Conservation (phyloP, 2,888 invertebrate species). For the Cordilura impudica region DNA sequence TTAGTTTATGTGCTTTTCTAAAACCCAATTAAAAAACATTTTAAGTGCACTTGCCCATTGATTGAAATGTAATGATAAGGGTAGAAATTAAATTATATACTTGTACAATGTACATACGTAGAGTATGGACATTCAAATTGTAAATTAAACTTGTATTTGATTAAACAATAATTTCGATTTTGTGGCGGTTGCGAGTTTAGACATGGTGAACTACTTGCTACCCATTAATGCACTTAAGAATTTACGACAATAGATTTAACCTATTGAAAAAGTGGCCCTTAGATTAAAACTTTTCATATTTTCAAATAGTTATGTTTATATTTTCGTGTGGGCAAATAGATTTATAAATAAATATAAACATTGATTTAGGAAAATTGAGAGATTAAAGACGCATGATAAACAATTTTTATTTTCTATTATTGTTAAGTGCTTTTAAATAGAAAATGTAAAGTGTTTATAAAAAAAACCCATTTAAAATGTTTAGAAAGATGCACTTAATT, state of each 20-base stretch:
- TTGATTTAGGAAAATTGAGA: background rate
- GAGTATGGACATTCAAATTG: background rate
- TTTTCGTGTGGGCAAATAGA: background rate
- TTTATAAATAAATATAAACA: background rate
- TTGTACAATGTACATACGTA: no score
- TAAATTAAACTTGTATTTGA: background rate
- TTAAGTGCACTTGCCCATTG: constrained; percentile 3
- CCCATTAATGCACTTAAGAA: background rate
- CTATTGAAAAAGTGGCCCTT: background rate
- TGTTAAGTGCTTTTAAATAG: no score
- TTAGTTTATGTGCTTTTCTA: no score
- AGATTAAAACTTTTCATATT: background rate
- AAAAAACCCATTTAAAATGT: no score
- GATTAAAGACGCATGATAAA: background rate
- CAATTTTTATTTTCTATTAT: no score
- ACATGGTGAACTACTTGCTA: background rate
- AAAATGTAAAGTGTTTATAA: no score
- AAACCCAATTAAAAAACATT: constrained; percentile 1
- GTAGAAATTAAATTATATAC: background rate
- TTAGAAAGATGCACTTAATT: no score
- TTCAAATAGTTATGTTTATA: background rate
- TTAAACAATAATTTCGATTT: background rate
- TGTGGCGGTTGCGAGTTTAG: background rate
- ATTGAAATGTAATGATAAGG: constrained; percentile 37
- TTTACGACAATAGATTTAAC: background rate